Evolutionary conservation across 2,888 invertebrate genomes (phyloP).

Genomic region (Protula sp.): DNA sequence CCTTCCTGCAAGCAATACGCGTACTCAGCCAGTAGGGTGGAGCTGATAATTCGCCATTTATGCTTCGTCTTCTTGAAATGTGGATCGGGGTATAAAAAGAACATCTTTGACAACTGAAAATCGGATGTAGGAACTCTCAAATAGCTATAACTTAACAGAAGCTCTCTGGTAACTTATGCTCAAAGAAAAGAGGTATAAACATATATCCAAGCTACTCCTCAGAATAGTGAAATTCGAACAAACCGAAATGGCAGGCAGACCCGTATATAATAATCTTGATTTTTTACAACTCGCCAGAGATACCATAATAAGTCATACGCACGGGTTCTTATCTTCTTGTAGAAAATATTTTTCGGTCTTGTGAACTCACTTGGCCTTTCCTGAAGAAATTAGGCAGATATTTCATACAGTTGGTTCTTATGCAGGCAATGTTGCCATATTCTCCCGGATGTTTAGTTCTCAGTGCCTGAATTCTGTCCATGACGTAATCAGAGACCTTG

Average conservation of each 20-base stretch:
- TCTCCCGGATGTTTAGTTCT: slow-evolving; percentile 66
- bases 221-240: no score
- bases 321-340: no score
- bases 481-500: slow-evolving; percentile 97
- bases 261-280: no score
- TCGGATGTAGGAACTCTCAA: background rate
- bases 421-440: slow-evolving; percentile 79
- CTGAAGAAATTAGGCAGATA: slow-evolving; percentile 94
- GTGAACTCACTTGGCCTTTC: slow-evolving; percentile 79
- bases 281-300: no score
- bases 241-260: no score
- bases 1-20: slow-evolving; percentile 83
- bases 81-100: slow-evolving; percentile 98
- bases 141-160: background rate
- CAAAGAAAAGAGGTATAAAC: no score
- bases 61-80: slow-evolving; percentile 99
- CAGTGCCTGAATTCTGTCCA: slow-evolving; percentile 83
- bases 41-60: slow-evolving; percentile 97
- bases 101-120: slow-evolving; percentile 83
- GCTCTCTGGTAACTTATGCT: no score
- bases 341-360: no score
- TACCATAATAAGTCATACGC: no score
- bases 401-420: slow-evolving; percentile 98
- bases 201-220: no score
- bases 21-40: slow-evolving; percentile 89